These are phyloP conservation scores for Aromia moschata DNA, from an alignment of 2,888 invertebrate species.

Conservation along the genomic window DNA sequence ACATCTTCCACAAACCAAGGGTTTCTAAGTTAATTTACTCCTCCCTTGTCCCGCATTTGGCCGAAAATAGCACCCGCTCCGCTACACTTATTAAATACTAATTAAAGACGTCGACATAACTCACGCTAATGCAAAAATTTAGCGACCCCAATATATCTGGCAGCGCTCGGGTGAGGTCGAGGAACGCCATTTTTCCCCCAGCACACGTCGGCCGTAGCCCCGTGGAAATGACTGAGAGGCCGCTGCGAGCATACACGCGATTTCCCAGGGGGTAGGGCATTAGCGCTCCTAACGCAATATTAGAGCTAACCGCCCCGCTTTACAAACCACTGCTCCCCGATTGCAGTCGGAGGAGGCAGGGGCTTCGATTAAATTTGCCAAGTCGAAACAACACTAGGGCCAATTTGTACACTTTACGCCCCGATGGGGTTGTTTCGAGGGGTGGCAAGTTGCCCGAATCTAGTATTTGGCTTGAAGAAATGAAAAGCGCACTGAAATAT, in stretches of 20 bases:
- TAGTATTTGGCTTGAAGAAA: too few species aligned
- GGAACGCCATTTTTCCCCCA: conserved; percentile 12
- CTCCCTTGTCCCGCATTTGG: too few species aligned
- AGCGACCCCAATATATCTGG: conserved; percentile 4
- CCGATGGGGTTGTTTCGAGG: too few species aligned
- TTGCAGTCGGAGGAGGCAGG: conserved; percentile 21
- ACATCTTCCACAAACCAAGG: too few species aligned
- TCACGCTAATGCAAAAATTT: conserved; percentile 2
- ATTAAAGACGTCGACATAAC: conserved; percentile 6
- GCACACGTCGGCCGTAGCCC: conserved; percentile 1
- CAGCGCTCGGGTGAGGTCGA: not conserved
- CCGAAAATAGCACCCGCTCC: not conserved
- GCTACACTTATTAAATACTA: conserved; percentile 3
- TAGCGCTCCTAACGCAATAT: conserved; percentile 54
- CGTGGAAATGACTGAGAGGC: conserved; percentile 26
- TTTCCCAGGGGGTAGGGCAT: conserved; percentile 52
- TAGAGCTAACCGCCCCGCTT: conserved; percentile 50
- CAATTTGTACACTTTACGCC: too few species aligned
- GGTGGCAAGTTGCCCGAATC: too few species aligned
- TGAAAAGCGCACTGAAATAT: too few species aligned
- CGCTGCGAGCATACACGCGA: conserved; percentile 49
- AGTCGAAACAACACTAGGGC: too few species aligned
- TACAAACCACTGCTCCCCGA: conserved; percentile 48
- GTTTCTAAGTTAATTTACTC: too few species aligned
- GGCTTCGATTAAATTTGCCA: conserved; percentile 41